Conservation (phyloP, 2,797 vertebrate species). For the Anas acuta region DNA sequence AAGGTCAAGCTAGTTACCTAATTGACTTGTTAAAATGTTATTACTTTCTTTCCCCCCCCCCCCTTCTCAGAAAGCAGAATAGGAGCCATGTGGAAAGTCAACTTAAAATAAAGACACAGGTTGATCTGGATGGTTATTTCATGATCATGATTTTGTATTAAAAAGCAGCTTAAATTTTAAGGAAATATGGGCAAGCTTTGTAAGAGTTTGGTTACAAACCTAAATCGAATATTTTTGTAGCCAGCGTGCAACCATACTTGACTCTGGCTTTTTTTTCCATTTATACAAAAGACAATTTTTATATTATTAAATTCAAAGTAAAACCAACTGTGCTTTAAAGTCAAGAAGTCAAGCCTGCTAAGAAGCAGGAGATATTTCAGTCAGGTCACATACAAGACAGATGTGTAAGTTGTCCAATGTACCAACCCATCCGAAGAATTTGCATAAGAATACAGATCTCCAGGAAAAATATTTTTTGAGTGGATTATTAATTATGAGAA, state of each 20-base stretch:
- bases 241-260: not conserved
- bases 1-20: not conserved
- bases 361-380: not conserved
- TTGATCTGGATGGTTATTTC: not conserved
- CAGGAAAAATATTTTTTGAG: slow-evolving; percentile 14
- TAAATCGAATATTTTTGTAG: not conserved
- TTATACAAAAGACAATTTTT: not conserved
- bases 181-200: not conserved
- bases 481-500: slow-evolving; percentile 40
- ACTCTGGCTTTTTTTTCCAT: not conserved
- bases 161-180: not conserved
- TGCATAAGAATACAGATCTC: slow-evolving; percentile 19
- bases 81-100: not conserved
- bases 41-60: no score
- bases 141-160: not conserved
- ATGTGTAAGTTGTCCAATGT: not conserved
- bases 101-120: not conserved
- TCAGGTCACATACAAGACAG: slow-evolving; percentile 16
- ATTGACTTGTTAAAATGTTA: not conserved
- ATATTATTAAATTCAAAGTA: not conserved
- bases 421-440: not conserved
- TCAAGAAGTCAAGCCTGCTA: not conserved
- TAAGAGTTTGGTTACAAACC: not conserved
- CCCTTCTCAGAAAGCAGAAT: not conserved
- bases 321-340: not conserved